phyloP scores from a whole-genome alignment of 2,797 vertebrate species.

The Sparus aurata region DNA sequence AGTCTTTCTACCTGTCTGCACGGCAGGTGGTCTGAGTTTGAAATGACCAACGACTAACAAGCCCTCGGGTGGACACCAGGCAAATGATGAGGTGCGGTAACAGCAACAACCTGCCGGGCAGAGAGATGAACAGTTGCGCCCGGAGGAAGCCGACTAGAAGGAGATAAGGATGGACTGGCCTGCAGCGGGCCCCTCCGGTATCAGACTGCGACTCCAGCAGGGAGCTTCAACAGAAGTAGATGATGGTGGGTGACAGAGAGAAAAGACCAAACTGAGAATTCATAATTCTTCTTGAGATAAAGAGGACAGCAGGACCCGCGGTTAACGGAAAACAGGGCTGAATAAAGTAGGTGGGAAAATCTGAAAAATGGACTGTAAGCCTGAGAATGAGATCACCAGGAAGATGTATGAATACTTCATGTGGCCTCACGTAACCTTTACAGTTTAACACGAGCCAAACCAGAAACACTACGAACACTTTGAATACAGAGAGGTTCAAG shows the following conservation, averaged over 20 bases:
- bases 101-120: constrained; percentile 23
- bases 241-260: constrained; percentile 1
- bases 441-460: not conserved
- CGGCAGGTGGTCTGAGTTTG: constrained; percentile 14
- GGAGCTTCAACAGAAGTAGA: constrained; percentile 1
- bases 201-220: constrained; percentile 24
- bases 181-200: constrained; percentile 10
- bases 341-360: constrained; percentile 17
- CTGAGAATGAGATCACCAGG: constrained; percentile 3
- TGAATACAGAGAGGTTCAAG: not conserved
- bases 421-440: not conserved
- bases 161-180: constrained; percentile 32
- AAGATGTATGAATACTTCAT: not conserved
- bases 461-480: not conserved
- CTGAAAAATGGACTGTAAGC: constrained; percentile 5
- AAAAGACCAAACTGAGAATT: constrained; percentile 31
- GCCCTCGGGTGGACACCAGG: constrained; percentile 3
- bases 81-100: constrained; percentile 10
- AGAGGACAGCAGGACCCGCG: constrained; percentile 7
- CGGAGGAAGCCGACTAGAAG: constrained; percentile 23
- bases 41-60: constrained; percentile 37
- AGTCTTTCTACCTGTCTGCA: not conserved
- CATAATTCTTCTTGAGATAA: constrained; percentile 49
- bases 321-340: constrained; percentile 21
- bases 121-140: constrained; percentile 31